phyloP scores from a whole-genome alignment of 2,888 invertebrate species.

The Fragum sueziense region DNA sequence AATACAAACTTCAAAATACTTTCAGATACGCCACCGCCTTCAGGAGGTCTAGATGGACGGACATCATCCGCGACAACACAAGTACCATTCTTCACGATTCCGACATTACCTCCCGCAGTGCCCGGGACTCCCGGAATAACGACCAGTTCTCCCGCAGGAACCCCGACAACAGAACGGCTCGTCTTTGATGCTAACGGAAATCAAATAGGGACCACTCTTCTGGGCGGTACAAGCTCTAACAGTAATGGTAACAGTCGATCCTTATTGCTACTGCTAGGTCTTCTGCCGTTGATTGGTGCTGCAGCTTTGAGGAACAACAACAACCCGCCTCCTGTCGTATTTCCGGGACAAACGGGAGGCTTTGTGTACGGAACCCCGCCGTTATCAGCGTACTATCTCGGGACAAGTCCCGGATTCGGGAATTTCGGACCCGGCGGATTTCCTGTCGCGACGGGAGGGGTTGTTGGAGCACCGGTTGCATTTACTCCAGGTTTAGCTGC shows the following conservation, averaged over 20 bases:
- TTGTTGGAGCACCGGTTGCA: background rate
- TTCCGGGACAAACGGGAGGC: background rate
- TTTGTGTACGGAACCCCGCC: slow-evolving; percentile 16
- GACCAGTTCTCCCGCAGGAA: background rate
- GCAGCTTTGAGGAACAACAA: slow-evolving; percentile 24
- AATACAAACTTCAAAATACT: no score
- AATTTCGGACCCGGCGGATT: slow-evolving; percentile 33
- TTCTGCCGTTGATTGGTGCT: slow-evolving; percentile 51
- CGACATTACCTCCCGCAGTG: background rate
- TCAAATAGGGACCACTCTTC: background rate
- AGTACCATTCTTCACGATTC: slow-evolving; percentile 38
- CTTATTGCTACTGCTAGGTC: slow-evolving; percentile 39
- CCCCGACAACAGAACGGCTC: slow-evolving; percentile 11
- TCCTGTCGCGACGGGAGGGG: background rate
- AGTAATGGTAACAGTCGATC: slow-evolving; percentile 31
- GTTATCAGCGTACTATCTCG: slow-evolving; percentile 30
- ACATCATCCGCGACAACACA: slow-evolving; percentile 23
- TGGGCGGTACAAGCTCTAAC: background rate
- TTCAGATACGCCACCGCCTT: slow-evolving; percentile 4
- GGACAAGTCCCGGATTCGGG: slow-evolving; percentile 42
- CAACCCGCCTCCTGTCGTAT: background rate
- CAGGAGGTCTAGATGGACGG: slow-evolving; percentile 17
- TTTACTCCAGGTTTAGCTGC: background rate
- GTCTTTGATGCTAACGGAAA: slow-evolving; percentile 36
- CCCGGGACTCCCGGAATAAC: slow-evolving; percentile 12